These are phyloP conservation scores for Eidolon dupreanum DNA, from an alignment of 2,797 vertebrate genomes.

Conservation along the genomic window DNA sequence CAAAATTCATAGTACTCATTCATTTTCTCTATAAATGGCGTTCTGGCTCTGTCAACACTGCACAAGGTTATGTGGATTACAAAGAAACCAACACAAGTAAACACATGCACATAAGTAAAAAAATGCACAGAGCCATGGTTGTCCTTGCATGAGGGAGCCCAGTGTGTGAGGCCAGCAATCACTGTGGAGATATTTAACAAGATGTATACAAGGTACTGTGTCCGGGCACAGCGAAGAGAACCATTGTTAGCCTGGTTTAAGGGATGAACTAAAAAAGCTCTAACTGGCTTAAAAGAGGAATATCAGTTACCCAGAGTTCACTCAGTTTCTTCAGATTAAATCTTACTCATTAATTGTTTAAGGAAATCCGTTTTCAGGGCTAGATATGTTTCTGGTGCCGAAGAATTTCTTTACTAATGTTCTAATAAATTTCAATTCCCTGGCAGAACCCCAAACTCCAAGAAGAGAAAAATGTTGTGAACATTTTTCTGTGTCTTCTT, in stretches of 20 bases:
- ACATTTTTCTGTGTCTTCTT: conserved; percentile 1
- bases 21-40: not conserved
- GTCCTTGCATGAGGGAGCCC: not conserved
- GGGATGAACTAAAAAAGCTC: not conserved
- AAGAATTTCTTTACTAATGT: not conserved
- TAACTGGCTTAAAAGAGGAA: not conserved
- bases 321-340: not conserved
- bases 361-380: not conserved
- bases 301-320: not conserved
- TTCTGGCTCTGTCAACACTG: not conserved
- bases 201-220: rapidly evolving
- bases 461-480: not conserved
- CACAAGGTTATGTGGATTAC: not conserved
- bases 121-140: not conserved
- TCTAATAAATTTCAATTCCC: not conserved
- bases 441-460: not conserved
- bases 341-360: not conserved
- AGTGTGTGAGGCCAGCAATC: not conserved
- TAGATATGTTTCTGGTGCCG: not conserved
- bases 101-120: not conserved
- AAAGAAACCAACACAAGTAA: not conserved
- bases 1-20: not conserved
- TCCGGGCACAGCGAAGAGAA: rapidly evolving
- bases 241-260: not conserved
- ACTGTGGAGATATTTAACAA: not conserved